Evolutionary conservation across 2,888 invertebrate genomes (phyloP), one percentile per base, ranked within the genome.

Genomic region (Auanema freiburgensis): DNA sequence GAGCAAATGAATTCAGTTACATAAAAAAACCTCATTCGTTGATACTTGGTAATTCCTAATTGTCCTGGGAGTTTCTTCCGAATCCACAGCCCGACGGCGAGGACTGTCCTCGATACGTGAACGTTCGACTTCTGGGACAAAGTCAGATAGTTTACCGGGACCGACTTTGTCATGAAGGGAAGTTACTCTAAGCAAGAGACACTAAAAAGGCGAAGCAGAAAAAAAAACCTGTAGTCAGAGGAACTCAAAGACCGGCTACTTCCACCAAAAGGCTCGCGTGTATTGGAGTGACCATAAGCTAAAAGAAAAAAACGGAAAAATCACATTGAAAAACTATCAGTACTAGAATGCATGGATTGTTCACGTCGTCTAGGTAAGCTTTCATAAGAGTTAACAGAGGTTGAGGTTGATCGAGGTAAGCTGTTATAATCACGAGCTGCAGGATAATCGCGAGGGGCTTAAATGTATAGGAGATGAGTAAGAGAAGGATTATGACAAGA

Each of bases 121-220:
- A 16, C 66, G 25, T 49, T 74, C 74, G 8, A 72, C 70, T 66
- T 82, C 82, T 1, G 82, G 82, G 0, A 82, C 74, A 59, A 82
- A 82, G 57, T 82, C 80, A 8, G 73, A 71, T 41, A 82, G 57
- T 55, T 73, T 76, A 10, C 81, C 81, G 0, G 79, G 79, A 11
- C 68, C 56, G n/a, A 66, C 67, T 44, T 71, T 71, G 24, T 64
- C 65, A 42, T 78, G 67, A 24, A 77, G 25, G 12, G 77, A 66
- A 44, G 70, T 65, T 12, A 77, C 76, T 16, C 64, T 57, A 44
- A 24, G 21, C 6, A 53, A 53, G 16, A 14, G 8, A 16, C 16
- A 16, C 14, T 53, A 6, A 16, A 53, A 21, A 5, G 10, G 8
- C 53, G 18, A 10, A 23, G 6, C 8, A 23, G 6, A 8, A 14